Percentiles rank a stretch among this genome's conserved stretches.
Conservation (phyloP, 92 coral and sea anemone species). For the Porites rus region DNA sequence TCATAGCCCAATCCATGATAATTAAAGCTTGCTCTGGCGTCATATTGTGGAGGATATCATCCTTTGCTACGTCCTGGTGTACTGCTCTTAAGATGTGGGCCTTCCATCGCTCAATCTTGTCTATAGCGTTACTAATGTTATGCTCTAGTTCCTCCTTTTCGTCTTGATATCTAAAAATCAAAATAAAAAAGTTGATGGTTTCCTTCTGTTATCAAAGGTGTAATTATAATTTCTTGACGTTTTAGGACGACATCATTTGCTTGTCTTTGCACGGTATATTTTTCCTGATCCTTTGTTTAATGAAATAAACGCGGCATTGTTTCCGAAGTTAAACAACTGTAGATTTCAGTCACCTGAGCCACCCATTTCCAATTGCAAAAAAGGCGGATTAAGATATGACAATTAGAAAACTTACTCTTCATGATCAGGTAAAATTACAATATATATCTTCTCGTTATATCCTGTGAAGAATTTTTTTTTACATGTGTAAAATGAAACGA, state of each 20-base stretch:
- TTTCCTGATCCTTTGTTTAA: no score
- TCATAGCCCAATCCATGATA: constrained; percentile 46
- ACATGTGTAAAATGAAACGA: no score
- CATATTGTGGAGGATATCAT: constrained; percentile 12
- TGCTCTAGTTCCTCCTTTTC: constrained; percentile 12
- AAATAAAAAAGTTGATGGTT: background rate
- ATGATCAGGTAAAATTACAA: no score
- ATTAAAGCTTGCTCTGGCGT: constrained; percentile 23
- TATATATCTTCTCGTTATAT: no score
- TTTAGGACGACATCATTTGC: background rate
- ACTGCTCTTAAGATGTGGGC: constrained; percentile 33
- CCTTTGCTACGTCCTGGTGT: constrained; percentile 43
- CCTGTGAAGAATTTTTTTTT: no score
- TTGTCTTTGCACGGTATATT: no score
- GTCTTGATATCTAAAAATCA: background rate
- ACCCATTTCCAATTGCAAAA: background rate
- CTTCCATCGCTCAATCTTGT: constrained; percentile 23
- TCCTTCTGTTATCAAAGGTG: background rate
- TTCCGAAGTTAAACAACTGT: constrained; percentile 3
- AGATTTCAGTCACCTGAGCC: constrained; percentile 7
- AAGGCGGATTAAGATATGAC: background rate
- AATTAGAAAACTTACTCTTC: background rate
- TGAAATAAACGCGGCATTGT: no score
- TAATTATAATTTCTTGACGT: background rate
- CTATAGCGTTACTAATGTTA: constrained; percentile 16